Percentiles rank a stretch among this genome's conserved stretches.
Conservation (phyloP, 2,888 invertebrate genomes). For the Syrphus vitripennis region DNA sequence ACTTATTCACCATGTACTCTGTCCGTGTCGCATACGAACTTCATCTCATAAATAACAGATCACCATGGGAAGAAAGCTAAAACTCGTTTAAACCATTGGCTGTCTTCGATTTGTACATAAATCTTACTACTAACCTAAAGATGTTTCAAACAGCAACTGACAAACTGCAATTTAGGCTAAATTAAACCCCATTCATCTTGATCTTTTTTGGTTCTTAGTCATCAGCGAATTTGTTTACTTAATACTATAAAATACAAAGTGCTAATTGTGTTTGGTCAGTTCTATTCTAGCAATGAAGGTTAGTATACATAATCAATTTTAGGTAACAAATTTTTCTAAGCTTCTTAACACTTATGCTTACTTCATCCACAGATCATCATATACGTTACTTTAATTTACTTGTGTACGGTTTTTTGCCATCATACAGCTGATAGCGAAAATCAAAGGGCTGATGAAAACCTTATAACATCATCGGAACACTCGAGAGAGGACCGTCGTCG, state of each 20-base stretch:
- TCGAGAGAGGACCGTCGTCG: not conserved
- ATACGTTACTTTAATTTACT: not conserved
- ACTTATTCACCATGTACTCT: no score
- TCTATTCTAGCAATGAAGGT: slow-evolving; percentile 36
- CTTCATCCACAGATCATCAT: not conserved
- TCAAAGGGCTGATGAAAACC: slow-evolving; percentile 1
- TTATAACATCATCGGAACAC: not conserved
- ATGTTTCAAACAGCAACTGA: not conserved
- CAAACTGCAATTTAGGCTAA: not conserved
- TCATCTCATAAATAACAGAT: not conserved
- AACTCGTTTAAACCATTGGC: not conserved
- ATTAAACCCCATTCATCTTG: not conserved
- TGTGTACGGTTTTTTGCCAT: not conserved
- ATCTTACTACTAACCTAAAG: not conserved
- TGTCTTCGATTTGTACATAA: not conserved
- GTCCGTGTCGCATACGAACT: not conserved
- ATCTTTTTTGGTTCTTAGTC: not conserved
- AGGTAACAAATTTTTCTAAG: not conserved
- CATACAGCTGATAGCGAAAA: not conserved
- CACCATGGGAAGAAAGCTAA: not conserved
- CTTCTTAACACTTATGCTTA: not conserved
- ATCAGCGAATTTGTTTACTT: not conserved
- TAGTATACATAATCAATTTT: not conserved
- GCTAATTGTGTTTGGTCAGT: not conserved
- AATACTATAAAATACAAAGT: slow-evolving; percentile 16